A percentile compares a stretch with the other conserved stretches of the same genome.
Evolutionary conservation across 2,113 vertebrate species (phyloP).

Genomic region (zebrafish (Danio rerio)): GRCz12tu NC_133194.1:44997001-44997500

Average conservation of each 20-base stretch:
- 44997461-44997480: too few relatives aligned
- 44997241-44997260: background rate
- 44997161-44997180: background rate
- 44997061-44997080: constrained; percentile 40
- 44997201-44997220: background rate
- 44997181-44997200: background rate
- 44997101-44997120: constrained; percentile 33
- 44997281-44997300: background rate
- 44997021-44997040: constrained; percentile 46
- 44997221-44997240: background rate
- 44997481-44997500: too few relatives aligned
- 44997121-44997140: constrained; percentile 7
- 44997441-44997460: too few relatives aligned
- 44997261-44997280: background rate
- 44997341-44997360: too few relatives aligned
- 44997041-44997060: constrained; percentile 44
- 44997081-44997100: constrained; percentile 26
- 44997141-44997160: constrained; percentile 8
- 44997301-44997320: too few relatives aligned
- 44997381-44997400: too few relatives aligned
- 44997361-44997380: too few relatives aligned
- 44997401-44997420: too few relatives aligned
- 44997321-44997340: too few relatives aligned
- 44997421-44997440: too few relatives aligned
- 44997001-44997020: constrained; percentile 41